Evolutionary conservation across 2,113 vertebrate genomes (phyloP).

Genomic region (Mus spicilegus): DNA sequence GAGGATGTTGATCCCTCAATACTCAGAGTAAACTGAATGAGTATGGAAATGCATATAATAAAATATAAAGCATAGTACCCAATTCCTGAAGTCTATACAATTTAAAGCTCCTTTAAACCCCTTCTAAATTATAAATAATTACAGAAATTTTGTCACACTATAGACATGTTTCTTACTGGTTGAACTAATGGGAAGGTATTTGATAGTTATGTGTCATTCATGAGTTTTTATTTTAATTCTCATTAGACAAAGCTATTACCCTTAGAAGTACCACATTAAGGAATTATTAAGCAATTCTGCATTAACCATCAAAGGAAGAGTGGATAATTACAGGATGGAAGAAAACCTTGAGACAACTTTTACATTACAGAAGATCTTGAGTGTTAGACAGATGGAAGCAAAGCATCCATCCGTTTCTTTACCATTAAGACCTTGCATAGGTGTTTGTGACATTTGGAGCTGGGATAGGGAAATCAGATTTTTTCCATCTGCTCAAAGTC

Average conservation of each 20-base stretch:
- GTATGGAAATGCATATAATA: not conserved
- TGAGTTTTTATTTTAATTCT: slow-evolving; percentile 11
- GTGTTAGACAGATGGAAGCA: slow-evolving; percentile 67
- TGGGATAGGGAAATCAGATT: slow-evolving; percentile 61
- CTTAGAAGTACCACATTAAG: not conserved
- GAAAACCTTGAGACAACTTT: slow-evolving; percentile 58
- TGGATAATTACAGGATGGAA: slow-evolving; percentile 28
- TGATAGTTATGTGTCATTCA: not conserved
- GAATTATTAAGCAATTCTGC: not conserved
- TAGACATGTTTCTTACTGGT: not conserved
- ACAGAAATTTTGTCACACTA: not conserved
- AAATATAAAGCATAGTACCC: not conserved
- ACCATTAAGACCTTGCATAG: slow-evolving; percentile 64
- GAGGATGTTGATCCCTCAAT: not conserved
- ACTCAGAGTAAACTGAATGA: not conserved
- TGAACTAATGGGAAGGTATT: slow-evolving; percentile 4
- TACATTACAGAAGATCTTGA: not conserved
- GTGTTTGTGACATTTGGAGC: slow-evolving; percentile 73
- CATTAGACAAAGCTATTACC: not conserved
- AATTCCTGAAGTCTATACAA: not conserved
- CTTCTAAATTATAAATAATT: not conserved
- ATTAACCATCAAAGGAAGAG: not conserved
- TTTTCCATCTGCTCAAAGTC: slow-evolving; percentile 68
- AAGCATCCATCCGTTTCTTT: slow-evolving; percentile 64
- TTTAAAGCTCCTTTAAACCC: not conserved